These are phyloP conservation scores for Trichonephila clavipes DNA, from an alignment of 1,140 invertebrate species.

Conservation along the genomic window DNA sequence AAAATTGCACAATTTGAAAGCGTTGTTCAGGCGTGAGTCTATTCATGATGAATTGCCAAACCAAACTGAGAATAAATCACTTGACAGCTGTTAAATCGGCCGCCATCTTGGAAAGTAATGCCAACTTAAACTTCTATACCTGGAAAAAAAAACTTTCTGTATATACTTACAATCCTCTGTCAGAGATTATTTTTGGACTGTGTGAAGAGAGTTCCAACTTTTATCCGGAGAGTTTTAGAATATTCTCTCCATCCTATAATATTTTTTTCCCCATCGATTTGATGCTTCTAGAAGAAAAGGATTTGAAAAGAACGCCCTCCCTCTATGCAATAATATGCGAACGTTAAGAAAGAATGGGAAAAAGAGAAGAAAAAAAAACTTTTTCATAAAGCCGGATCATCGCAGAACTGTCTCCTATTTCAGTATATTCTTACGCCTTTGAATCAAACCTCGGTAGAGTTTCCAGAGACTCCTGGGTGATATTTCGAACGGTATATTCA, in stretches of 20 bases:
- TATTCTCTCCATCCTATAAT: neutral
- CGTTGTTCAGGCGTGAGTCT: too few species aligned
- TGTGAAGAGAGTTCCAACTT: too few species aligned
- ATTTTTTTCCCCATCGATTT: neutral
- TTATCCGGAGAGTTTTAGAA: neutral
- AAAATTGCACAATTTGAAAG: too few species aligned
- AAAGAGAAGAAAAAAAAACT: neutral
- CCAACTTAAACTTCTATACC: too few species aligned
- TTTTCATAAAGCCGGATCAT: conserved; percentile 51
- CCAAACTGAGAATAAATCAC: too few species aligned
- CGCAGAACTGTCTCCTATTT: conserved; percentile 63
- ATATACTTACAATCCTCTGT: too few species aligned
- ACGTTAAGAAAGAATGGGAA: neutral
- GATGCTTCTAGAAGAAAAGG: neutral
- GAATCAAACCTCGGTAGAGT: conserved; percentile 52
- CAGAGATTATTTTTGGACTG: too few species aligned
- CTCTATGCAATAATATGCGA: conserved; percentile 14
- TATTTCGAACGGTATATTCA: conserved; percentile 53
- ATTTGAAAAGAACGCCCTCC: neutral
- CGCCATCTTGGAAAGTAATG: too few species aligned
- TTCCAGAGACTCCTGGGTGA: neutral
- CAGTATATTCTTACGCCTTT: conserved; percentile 52
- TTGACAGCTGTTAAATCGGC: too few species aligned
- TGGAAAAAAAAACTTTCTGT: too few species aligned
- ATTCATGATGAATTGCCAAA: too few species aligned